Evolutionary conservation across 1,140 invertebrate species (phyloP), one percentile per base, ranked within the genome.

Genomic region (Micrasema longulum): DNA sequence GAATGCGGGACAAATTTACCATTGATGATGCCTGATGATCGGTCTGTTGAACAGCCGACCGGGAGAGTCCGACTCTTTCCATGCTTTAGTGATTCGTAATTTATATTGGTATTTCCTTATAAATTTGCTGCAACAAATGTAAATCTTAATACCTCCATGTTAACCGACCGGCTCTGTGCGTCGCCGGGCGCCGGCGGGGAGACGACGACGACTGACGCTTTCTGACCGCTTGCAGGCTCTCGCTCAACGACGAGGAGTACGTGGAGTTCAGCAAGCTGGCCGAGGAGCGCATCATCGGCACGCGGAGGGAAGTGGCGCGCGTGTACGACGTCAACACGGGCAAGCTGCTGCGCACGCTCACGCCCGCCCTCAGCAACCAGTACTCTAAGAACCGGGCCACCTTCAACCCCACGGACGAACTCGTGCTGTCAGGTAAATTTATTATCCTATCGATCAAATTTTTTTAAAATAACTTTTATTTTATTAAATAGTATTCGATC

Each of bases 371-470:
- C 76, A 93, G 93, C 26, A 99, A 99, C 85, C 90, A 93, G 77
- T 99, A 99, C 81, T 91, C 90, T 4, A 93, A 93, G 82, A 99
- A 99, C 83, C 87, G 93, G 52, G 97, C 97, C 0, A 97, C 95
- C 0, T 98, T 99, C 80, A 95, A 93, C 81, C 94, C 94, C 71
- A 93, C 92, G 11, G 97, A 99, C 81, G 95, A 98, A 77, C 82
- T 99, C 23, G 91, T 99, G 14, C 84, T 99, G 1, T 95, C 93
- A 26, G 87, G 87, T 87, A 63, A 69, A 36, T 53, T 6, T 0
- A n/a, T 2, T 1, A 43, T 12, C 0, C 10, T 43, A 12, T 12
- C 10, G 0, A 2, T 43, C n/a, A n/a, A n/a, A n/a, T n/a, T n/a
- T n/a, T n/a, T n/a, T n/a, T n/a, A n/a, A n/a, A n/a, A n/a, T n/a